phyloP scores from a whole-genome alignment of 2,113 vertebrate genomes.

The Alexandromys fortis region DNA sequence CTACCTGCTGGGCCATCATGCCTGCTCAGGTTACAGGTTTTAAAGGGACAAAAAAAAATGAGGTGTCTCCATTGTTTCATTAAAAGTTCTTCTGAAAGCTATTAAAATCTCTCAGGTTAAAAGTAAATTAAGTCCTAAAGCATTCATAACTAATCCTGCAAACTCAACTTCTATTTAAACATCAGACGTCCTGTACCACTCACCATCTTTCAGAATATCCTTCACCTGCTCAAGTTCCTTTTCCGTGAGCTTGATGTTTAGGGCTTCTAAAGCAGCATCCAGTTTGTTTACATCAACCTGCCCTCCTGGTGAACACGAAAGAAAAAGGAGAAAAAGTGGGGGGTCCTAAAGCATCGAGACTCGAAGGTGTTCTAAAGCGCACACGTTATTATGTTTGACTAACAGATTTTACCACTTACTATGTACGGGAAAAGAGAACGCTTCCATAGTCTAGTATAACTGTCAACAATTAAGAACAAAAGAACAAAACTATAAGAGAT shows the following conservation, averaged over 20 bases:
- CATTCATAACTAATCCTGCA: not conserved
- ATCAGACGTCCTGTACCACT: not conserved
- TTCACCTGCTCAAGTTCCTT: conserved; percentile 46
- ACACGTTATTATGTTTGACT: not conserved
- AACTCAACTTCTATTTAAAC: not conserved
- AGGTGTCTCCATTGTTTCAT: not conserved
- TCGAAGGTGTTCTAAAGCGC: not conserved
- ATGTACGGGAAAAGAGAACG: not conserved
- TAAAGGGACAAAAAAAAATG: conserved; percentile 24
- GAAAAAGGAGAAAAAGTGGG: not conserved
- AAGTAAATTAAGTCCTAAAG: not conserved
- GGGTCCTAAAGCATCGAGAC: not conserved
- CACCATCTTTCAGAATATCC: conserved; percentile 16
- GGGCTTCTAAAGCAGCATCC: conserved; percentile 27
- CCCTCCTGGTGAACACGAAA: conserved; percentile 47
- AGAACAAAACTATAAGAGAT: conserved; percentile 10
- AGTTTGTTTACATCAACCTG: conserved; percentile 47
- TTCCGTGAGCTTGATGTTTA: conserved; percentile 50
- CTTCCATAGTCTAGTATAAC: not conserved
- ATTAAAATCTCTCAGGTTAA: not conserved
- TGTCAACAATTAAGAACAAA: not conserved
- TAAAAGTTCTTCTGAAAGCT: not conserved
- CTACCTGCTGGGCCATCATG: not conserved
- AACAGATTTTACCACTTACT: not conserved
- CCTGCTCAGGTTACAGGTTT: not conserved